Conservation (phyloP, 2,888 invertebrate genomes). For the Eilema griseolum region DNA sequence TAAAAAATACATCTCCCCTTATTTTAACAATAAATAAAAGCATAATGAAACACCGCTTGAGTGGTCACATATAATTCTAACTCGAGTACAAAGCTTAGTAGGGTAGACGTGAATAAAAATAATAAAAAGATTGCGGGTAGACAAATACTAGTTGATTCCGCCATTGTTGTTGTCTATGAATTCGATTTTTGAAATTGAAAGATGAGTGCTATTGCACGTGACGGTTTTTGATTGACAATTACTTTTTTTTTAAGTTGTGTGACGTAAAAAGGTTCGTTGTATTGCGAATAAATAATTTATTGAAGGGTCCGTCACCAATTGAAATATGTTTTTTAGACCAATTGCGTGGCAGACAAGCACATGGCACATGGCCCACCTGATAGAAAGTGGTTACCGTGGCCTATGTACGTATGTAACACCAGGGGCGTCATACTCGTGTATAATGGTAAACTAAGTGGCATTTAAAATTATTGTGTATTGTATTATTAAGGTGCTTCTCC, state of each 20-base stretch:
- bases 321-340: too few species aligned
- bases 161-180: constrained; percentile 34
- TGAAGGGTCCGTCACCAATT: background rate
- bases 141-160: constrained; percentile 38
- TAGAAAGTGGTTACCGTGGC: too few species aligned
- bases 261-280: too few species aligned
- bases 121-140: constrained; percentile 41
- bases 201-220: constrained; percentile 22
- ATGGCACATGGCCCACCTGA: too few species aligned
- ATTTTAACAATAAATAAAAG: constrained; percentile 45
- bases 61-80: constrained; percentile 43
- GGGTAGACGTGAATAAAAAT: constrained; percentile 39
- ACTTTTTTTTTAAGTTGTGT: background rate
- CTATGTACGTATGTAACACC: too few species aligned
- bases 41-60: constrained; percentile 45
- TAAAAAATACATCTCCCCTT: constrained; percentile 35
- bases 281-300: background rate
- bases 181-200: constrained; percentile 27
- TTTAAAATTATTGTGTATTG: too few species aligned
- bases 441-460: too few species aligned
- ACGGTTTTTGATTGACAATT: constrained; percentile 21
- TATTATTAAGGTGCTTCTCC: too few species aligned
- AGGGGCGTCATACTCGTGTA: too few species aligned
- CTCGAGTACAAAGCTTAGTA: constrained; percentile 29
- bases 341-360: too few species aligned